phyloP scores from a whole-genome alignment of 1,140 invertebrate species.

The Agrypnia vestita region DNA sequence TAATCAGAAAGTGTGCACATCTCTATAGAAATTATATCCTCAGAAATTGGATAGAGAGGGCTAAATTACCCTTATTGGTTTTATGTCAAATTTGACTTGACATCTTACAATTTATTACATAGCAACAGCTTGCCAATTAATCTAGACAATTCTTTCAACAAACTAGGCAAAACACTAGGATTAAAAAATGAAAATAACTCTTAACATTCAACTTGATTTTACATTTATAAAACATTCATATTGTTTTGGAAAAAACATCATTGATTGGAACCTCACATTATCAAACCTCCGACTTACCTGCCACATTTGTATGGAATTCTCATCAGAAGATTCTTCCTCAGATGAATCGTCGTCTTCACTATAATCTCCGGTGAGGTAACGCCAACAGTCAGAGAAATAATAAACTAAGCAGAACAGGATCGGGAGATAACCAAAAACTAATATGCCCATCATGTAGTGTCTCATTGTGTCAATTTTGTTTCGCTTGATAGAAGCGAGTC shows the following conservation, averaged over 20 bases:
- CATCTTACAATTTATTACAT: no score
- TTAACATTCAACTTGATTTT: no score
- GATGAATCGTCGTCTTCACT: conserved; percentile 72
- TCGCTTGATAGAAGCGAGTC: conserved; percentile 87
- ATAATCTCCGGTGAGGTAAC: conserved; percentile 82
- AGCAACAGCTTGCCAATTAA: no score
- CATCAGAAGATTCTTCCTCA: conserved; percentile 75
- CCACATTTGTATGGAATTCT: conserved; percentile 81
- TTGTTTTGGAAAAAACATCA: not conserved
- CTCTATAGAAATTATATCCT: no score
- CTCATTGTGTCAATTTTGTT: conserved; percentile 87
- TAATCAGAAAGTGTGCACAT: no score
- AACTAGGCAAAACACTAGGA: no score
- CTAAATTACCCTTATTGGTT: no score
- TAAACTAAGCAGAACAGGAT: conserved; percentile 86
- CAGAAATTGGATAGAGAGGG: no score
- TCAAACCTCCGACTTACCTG: conserved; percentile 74
- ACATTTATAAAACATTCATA: no score
- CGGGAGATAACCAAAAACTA: conserved; percentile 86
- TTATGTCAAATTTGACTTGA: no score
- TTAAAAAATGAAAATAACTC: no score
- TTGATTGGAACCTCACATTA: not conserved
- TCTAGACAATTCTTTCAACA: no score
- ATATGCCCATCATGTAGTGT: conserved; percentile 87
- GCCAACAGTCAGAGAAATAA: conserved; percentile 89